Evolutionary conservation across 1,140 invertebrate genomes (phyloP).

Genomic region (Pectinophora gossypiella): DNA sequence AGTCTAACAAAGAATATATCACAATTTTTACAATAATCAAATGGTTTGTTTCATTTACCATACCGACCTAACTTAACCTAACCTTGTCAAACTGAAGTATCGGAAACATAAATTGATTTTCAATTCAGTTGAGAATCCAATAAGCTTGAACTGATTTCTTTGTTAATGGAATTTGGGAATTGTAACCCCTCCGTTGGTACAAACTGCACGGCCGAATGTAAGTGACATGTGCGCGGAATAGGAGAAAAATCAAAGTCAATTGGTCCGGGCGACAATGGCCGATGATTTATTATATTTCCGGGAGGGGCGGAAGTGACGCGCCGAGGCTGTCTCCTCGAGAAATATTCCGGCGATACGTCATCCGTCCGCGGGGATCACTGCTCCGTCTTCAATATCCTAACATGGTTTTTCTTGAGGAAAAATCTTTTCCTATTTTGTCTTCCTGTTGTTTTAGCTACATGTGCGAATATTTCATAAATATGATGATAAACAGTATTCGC

Average conservation of each 20-base stretch:
- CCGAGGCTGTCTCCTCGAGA: constrained; percentile 19
- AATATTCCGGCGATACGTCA: constrained; percentile 34
- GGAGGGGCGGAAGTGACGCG: constrained; percentile 22
- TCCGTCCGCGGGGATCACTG: neutral
- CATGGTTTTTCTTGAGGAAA: neutral
- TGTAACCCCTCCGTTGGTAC: too few species aligned
- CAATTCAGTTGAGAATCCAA: too few species aligned
- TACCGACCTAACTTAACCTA: too few species aligned
- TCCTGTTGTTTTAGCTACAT: too few species aligned
- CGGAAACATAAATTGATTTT: neutral
- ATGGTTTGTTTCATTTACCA: constrained; percentile 50
- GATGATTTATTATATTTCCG: constrained; percentile 57
- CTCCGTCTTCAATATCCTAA: constrained; percentile 12
- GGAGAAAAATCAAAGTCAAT: constrained; percentile 52
- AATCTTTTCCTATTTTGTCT: neutral
- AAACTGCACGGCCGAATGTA: neutral
- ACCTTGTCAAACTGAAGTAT: too few species aligned
- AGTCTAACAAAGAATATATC: constrained; percentile 75
- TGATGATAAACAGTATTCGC: too few species aligned
- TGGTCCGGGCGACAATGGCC: constrained; percentile 39
- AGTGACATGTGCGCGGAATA: constrained; percentile 2
- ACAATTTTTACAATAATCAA: constrained; percentile 68
- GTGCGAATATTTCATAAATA: too few species aligned
- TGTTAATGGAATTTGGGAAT: neutral
- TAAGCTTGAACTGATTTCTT: too few species aligned